A percentile compares a stretch with the other conserved stretches of the same genome.
These are phyloP conservation scores for Aphodius sticticus DNA, from an alignment of 2,888 invertebrate genomes.

Conservation along the genomic window DNA sequence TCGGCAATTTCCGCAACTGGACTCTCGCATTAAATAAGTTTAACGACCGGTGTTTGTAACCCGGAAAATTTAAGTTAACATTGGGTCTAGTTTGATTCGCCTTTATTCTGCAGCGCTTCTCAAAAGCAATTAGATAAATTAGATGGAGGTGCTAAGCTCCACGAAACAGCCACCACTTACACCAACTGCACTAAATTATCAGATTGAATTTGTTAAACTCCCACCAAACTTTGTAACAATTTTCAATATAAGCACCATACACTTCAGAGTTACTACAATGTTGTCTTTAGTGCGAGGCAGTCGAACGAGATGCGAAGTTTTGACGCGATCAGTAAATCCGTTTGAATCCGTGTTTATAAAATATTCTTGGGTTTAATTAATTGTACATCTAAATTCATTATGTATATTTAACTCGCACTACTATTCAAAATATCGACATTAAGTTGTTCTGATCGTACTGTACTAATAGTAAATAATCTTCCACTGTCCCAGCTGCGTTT, in stretches of 20 bases:
- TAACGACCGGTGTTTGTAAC: slow-evolving; percentile 50
- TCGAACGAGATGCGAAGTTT: too few species aligned
- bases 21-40: slow-evolving; percentile 51
- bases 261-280: background rate
- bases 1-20: slow-evolving; percentile 46
- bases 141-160: background rate
- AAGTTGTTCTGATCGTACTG: too few species aligned
- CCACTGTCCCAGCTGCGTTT: too few species aligned
- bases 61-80: slow-evolving; percentile 47
- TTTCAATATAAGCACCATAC: background rate
- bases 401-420: too few species aligned
- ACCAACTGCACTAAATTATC: background rate
- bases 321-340: too few species aligned
- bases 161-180: background rate
- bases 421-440: too few species aligned
- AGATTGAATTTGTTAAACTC: background rate
- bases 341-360: too few species aligned
- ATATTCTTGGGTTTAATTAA: too few species aligned
- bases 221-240: background rate
- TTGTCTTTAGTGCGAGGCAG: too few species aligned
- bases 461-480: too few species aligned
- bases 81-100: slow-evolving; percentile 30
- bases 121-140: background rate
- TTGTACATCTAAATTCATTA: too few species aligned
- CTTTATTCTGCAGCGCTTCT: slow-evolving; percentile 23